Base-by-base conservation (phyloP, 2,113 vertebrate genomes). In the Pomatostomus ruficeps region DNA sequence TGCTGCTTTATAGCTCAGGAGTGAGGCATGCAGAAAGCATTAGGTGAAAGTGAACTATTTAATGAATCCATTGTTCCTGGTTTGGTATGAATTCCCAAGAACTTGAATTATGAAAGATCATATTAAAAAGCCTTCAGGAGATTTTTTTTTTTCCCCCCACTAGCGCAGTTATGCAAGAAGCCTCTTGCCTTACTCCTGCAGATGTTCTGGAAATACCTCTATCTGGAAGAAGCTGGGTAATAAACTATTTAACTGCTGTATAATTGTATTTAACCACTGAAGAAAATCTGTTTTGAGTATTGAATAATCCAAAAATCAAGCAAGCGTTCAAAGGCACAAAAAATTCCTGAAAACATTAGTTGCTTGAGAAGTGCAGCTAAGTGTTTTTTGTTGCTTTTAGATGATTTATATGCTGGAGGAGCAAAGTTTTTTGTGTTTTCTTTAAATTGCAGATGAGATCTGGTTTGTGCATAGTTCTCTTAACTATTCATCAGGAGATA, bases 61-160 rank as follows among this genome's bases (percentile, higher is more conserved):
- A 85, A 84, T 92, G 42, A 90, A 77, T 71, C 67, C 16, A 6
- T 66, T 83, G 46, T 77, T 94, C 62, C 48, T 93, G 7, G 36
- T 83, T 90, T 46, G 74, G 49, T 90, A 45, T 55, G 79, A 75
- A 94, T 86, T 90, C 93, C 88, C 51, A 67, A 85, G 82, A 65
- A 95, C 36, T 74, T 83, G 52, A 89, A 63, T 91, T 79, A 74
- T 70, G 72, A 91, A 91, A 94, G 91, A 35, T 74, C 42, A 52
- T n/a, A 85, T 88, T 91, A 85, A 79, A 94, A 91, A 95, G 59
- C 59, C 63, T 96, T 91, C 93, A 73, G 91, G 62, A 95, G 54
- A 33, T 54, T 24, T 52, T 5, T 42, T 7, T 40, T 13, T 1
- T 1, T 19, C 17, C 4, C 43, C 33, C 25, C 6, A 17, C 70